phyloP scores from a whole-genome alignment of 37 sponge, comb jelly and placozoan genomes.

The Trichoplax adhaerens region DNA sequence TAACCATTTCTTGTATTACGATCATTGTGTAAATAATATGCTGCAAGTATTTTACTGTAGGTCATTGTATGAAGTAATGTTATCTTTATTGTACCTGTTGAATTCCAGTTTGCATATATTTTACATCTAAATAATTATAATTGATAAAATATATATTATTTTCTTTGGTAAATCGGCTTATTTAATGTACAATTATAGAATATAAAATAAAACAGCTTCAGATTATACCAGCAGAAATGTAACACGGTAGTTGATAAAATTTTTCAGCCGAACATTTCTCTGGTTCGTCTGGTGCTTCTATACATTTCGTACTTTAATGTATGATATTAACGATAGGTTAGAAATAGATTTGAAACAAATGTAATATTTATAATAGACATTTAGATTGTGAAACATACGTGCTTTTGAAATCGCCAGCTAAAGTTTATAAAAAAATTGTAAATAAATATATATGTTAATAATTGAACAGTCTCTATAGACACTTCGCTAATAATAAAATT shows the following conservation, averaged over 20 bases:
- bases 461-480: too few relatives aligned
- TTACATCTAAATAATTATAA: slow-evolving; percentile 38
- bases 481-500: not conserved
- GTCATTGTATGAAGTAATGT: not conserved
- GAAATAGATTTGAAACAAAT: too few relatives aligned
- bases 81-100: slow-evolving; percentile 25
- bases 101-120: slow-evolving; percentile 66
- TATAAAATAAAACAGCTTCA: too few relatives aligned
- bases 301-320: slow-evolving; percentile 28
- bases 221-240: slow-evolving; percentile 19
- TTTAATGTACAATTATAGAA: too few relatives aligned
- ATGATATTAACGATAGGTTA: too few relatives aligned
- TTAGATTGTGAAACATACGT: too few relatives aligned
- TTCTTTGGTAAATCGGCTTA: not conserved
- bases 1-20: not conserved
- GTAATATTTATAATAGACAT: too few relatives aligned
- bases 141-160: not conserved
- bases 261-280: slow-evolving; percentile 45
- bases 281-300: slow-evolving; percentile 51
- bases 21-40: not conserved
- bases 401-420: too few relatives aligned
- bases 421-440: too few relatives aligned
- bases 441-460: too few relatives aligned
- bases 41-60: not conserved
- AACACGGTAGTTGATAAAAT: slow-evolving; percentile 61